phyloP scores from a whole-genome alignment of 2,113 vertebrate species.

The Cavia aperea region DNA sequence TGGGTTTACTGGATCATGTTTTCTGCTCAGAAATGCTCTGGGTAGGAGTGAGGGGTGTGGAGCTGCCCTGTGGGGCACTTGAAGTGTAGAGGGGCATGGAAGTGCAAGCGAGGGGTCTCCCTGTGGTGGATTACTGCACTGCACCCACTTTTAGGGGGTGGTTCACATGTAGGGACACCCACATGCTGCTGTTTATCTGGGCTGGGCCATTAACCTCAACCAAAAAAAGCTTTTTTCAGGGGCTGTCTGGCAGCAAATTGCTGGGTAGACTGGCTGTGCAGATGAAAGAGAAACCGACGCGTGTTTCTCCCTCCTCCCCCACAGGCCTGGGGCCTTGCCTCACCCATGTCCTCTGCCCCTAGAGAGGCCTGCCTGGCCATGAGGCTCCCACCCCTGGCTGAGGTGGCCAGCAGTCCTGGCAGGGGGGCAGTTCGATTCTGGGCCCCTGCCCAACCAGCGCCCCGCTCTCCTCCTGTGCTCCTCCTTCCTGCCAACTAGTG shows the following conservation, averaged over 20 bases:
- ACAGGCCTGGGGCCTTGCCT: neutral
- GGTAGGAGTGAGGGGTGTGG: neutral
- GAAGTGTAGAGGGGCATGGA: neutral
- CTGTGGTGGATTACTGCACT: neutral
- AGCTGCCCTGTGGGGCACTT: neutral
- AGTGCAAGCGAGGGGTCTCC: neutral
- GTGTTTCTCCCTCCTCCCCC: too few species aligned
- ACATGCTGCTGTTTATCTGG: conserved; percentile 67
- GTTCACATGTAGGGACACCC: conserved; percentile 57
- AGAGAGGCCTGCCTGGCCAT: neutral
- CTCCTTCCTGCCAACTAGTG: conserved; percentile 58
- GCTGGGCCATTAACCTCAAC: conserved; percentile 77
- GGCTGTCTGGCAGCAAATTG: conserved; percentile 81
- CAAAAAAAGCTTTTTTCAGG: conserved; percentile 73
- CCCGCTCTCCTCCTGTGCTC: conserved; percentile 50
- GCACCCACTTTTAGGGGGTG: conserved; percentile 55
- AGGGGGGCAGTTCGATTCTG: conserved; percentile 66
- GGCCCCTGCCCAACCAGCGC: conserved; percentile 43
- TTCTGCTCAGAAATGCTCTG: neutral
- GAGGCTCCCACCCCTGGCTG: neutral
- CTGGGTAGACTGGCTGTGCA: conserved; percentile 76
- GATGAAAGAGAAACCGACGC: conserved; percentile 78
- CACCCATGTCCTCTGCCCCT: neutral
- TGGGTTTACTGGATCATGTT: neutral
- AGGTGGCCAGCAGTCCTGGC: neutral